phyloP scores from a whole-genome alignment of 2,888 invertebrate genomes.

The Xanthorhoe spadicearia region DNA sequence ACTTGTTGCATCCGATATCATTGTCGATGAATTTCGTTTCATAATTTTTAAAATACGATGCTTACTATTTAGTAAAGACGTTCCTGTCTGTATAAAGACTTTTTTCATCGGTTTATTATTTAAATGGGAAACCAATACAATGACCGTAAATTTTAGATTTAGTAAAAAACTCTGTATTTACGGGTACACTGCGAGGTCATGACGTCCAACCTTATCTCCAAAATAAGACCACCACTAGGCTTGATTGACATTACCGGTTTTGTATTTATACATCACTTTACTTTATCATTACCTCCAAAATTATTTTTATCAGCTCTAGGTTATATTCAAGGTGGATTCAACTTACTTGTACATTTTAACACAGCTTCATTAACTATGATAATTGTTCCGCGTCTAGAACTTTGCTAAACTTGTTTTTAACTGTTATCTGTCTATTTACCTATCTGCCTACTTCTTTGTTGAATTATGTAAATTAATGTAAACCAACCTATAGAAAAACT shows the following conservation, averaged over 20 bases:
- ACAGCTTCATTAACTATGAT: conserved; percentile 1
- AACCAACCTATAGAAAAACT: not conserved
- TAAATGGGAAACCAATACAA: too few species aligned
- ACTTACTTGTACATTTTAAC: not conserved
- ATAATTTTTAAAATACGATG: not conserved
- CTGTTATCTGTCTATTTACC: not conserved
- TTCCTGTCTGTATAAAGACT: not conserved
- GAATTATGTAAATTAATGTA: not conserved
- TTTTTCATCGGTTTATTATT: too few species aligned
- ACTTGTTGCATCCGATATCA: conserved; percentile 7
- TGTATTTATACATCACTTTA: conserved; percentile 17
- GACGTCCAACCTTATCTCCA: conserved; percentile 2
- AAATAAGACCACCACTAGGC: conserved; percentile 8
- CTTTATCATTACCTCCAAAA: conserved; percentile 26
- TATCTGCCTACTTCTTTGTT: too few species aligned
- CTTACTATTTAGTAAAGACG: not conserved
- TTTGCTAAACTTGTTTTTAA: not conserved
- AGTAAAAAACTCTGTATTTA: not conserved
- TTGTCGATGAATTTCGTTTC: not conserved
- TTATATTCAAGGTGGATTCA: conserved; percentile 21
- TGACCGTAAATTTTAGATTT: not conserved
- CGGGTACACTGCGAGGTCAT: conserved; percentile 4
- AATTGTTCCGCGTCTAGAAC: not conserved
- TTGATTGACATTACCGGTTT: conserved; percentile 24
- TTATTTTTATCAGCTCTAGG: conserved; percentile 24